Evolutionary conservation across 2,888 invertebrate species (phyloP).

Genomic region (Dendrolimus pini): DNA sequence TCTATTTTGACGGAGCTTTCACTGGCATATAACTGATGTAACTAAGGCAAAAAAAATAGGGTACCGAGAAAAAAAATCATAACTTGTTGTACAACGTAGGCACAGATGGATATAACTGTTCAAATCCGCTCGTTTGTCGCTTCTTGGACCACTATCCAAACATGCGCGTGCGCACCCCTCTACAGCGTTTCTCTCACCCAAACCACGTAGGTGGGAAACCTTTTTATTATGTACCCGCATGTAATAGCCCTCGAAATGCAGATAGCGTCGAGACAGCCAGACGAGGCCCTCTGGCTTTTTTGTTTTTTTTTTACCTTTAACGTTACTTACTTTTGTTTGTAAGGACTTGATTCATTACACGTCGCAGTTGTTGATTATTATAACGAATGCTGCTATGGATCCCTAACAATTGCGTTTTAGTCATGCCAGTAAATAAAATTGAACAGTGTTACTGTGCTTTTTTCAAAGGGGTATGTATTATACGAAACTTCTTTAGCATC

Average conservation of each 20-base stretch:
- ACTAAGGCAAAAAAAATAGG: too few relatives aligned
- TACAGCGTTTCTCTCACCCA: conserved; percentile 3
- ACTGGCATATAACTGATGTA: too few relatives aligned
- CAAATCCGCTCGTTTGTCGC: background rate
- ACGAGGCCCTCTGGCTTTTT: conserved; percentile 19
- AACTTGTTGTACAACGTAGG: too few relatives aligned
- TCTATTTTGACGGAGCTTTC: too few relatives aligned
- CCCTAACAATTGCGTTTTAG: too few relatives aligned
- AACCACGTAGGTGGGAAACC: conserved; percentile 42
- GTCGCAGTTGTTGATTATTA: conserved; percentile 19
- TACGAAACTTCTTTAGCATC: too few relatives aligned
- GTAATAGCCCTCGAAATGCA: conserved; percentile 36
- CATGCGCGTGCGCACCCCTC: conserved; percentile 35
- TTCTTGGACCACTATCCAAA: background rate
- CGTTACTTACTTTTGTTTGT: conserved; percentile 20
- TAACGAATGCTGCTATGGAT: background rate
- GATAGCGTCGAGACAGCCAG: conserved; percentile 27
- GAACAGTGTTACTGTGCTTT: too few relatives aligned
- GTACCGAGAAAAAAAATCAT: too few relatives aligned
- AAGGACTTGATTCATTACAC: conserved; percentile 8
- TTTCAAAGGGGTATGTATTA: too few relatives aligned
- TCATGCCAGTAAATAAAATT: too few relatives aligned
- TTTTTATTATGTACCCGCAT: conserved; percentile 47
- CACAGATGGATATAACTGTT: too few relatives aligned
- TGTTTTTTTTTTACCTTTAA: conserved; percentile 36